A percentile compares a stretch with the other conserved stretches of the same genome.
Evolutionary conservation across 2,113 vertebrate species (phyloP).

Genomic region (Catharus bicknelli): DNA sequence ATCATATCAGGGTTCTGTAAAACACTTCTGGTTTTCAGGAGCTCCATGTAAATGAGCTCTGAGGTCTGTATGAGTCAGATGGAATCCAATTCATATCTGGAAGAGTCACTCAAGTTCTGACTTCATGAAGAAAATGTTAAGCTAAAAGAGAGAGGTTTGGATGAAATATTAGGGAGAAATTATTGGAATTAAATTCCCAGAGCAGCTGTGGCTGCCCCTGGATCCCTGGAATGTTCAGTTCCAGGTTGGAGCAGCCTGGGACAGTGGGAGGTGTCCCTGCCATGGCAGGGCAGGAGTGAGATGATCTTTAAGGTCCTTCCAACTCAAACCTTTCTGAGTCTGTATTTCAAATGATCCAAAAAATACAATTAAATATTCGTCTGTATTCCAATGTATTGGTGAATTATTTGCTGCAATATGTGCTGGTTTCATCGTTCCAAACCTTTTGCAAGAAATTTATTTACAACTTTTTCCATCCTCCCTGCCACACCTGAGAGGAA

Average conservation of each 20-base stretch:
- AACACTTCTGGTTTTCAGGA: constrained; percentile 37
- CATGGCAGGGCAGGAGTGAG: fast-evolving
- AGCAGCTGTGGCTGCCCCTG: background rate
- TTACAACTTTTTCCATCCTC: background rate
- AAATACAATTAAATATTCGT: background rate
- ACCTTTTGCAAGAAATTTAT: background rate
- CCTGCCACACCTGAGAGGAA: background rate
- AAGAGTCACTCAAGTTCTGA: background rate
- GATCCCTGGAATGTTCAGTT: background rate
- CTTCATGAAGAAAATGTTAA: background rate
- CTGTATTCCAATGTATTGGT: fast-evolving
- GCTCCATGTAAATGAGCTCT: background rate
- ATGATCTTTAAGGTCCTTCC: background rate
- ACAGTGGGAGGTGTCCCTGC: background rate
- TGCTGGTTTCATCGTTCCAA: background rate
- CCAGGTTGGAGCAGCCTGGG: fast-evolving
- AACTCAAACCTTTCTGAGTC: background rate
- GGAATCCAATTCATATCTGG: background rate
- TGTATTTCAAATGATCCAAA: background rate
- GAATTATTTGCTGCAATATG: background rate
- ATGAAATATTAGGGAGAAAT: background rate
- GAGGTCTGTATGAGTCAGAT: background rate
- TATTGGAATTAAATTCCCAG: background rate
- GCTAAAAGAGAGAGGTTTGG: background rate
- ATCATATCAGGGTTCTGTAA: constrained; percentile 55